Percentiles rank a stretch among this genome's conserved stretches.
Evolutionary conservation across 2,888 invertebrate genomes (phyloP).

Genomic region (Chouioia cunea): DNA sequence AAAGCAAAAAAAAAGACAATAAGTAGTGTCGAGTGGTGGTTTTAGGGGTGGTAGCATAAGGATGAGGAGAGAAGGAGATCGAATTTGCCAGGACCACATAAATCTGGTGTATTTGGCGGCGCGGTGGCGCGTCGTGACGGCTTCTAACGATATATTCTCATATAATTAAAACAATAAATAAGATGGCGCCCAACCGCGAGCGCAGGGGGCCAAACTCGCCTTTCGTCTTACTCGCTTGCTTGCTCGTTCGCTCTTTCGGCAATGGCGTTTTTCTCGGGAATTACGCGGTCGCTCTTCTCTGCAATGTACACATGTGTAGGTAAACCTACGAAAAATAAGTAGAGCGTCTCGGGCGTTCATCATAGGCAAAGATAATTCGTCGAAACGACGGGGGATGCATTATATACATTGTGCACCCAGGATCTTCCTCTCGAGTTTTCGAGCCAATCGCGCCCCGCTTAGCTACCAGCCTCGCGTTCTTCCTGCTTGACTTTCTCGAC

Average conservation of each 20-base stretch:
- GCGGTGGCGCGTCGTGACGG: constrained; percentile 63
- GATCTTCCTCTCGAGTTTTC: constrained; percentile 29
- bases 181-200: constrained; percentile 68
- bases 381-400: constrained; percentile 39
- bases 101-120: constrained; percentile 64
- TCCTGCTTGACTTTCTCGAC: constrained; percentile 6
- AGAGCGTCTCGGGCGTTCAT: constrained; percentile 53
- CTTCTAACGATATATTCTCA: constrained; percentile 69
- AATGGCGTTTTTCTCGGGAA: constrained; percentile 42
- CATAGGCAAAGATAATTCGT: constrained; percentile 52
- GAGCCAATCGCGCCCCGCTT: constrained; percentile 26
- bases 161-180: constrained; percentile 70
- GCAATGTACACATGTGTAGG: constrained; percentile 36
- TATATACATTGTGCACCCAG: neutral
- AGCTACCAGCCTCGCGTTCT: neutral
- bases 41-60: constrained; percentile 2
- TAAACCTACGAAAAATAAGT: constrained; percentile 54
- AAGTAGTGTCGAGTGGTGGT: neutral
- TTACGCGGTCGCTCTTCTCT: constrained; percentile 29
- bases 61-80: constrained; percentile 6
- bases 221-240: constrained; percentile 48
- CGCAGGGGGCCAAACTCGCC: constrained; percentile 66
- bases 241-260: constrained; percentile 21
- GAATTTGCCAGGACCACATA: constrained; percentile 45
- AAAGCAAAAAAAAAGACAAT: constrained; percentile 1